These are phyloP conservation scores for Lophura nycthemera DNA, from an alignment of 2,113 vertebrate species.

Conservation along the genomic window DNA sequence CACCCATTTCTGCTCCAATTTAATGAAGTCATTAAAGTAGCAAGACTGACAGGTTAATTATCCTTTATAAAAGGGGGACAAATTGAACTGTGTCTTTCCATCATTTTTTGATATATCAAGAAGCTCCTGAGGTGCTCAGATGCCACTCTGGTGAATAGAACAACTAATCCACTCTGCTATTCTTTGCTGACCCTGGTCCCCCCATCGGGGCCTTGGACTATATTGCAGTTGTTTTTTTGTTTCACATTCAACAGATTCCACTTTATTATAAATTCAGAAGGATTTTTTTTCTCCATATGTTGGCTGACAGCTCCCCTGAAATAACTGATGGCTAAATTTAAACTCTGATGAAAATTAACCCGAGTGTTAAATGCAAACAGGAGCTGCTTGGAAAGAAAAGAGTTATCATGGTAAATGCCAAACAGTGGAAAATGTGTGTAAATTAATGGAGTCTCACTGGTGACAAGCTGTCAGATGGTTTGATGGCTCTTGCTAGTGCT, in stretches of 20 bases:
- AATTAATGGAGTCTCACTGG: slow-evolving; percentile 86
- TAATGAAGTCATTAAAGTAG: slow-evolving; percentile 96
- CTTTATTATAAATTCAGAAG: slow-evolving; percentile 86
- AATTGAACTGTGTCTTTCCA: slow-evolving; percentile 99
- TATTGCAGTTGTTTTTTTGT: slow-evolving; percentile 80
- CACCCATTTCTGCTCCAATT: slow-evolving; percentile 84
- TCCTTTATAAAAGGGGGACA: slow-evolving; percentile 99
- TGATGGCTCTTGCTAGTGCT: slow-evolving; percentile 83
- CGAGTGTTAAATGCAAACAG: slow-evolving; percentile 91
- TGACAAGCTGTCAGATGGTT: slow-evolving; percentile 88
- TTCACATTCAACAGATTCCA: slow-evolving; percentile 86
- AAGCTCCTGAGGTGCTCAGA: slow-evolving; percentile 85
- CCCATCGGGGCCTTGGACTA: slow-evolving; percentile 79
- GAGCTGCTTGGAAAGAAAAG: slow-evolving; percentile 87
- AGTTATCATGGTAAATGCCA: slow-evolving; percentile 93
- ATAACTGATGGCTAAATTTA: slow-evolving; percentile 99
- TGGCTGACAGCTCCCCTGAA: slow-evolving; percentile 88
- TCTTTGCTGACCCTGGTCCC: slow-evolving; percentile 79
- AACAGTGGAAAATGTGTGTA: slow-evolving; percentile 91
- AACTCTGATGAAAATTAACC: slow-evolving; percentile 96
- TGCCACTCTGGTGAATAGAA: slow-evolving; percentile 84
- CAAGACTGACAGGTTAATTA: slow-evolving; percentile 99
- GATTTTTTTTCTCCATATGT: slow-evolving; percentile 86
- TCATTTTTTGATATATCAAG: slow-evolving; percentile 92
- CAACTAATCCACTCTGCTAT: slow-evolving; percentile 86